Base-by-base conservation (phyloP, 2,797 vertebrate genomes). In the Acrossocheilus wenchowensis region DNA sequence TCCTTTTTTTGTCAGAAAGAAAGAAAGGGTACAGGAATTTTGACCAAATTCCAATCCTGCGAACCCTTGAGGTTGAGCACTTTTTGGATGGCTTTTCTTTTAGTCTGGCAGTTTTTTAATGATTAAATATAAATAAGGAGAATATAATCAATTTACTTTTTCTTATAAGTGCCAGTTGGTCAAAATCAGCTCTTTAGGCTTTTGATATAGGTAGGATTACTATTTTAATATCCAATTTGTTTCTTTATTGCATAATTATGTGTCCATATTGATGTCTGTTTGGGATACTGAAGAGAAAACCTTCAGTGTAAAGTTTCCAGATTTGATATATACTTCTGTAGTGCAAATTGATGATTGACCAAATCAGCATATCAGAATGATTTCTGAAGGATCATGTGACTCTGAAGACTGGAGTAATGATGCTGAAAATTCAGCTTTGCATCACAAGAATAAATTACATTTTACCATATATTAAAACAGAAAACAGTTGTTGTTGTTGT, bases 1-100 rank as follows among this genome's bases (percentile, higher is more conserved):
- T 30, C 30, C 54, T 21, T 79, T 30, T 30, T 57, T 77, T 66
- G 54, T 57, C 50, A 41, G 66, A 88, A 50, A 74, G 36, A 80
- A 60, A 48, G 74, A 57, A 82, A 34, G 45, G 10, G 39, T n/a
- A 68, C n/a, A 43, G 73, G 36, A 81, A 83, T 66, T 81, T 19
- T 6, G 48, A 73, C 36, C 1, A 1, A 73, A 71, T 48, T 84
- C 34, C 57, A 80, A 48, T 80, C 57, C 11, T 83, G 39, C 78
- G 21, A 71, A 45, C 78, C 34, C 62, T 81, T 34, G 82, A 78
- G 52, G 78, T 64, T 8, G 15, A 54, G 10, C 21, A 69, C 21
- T 85, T 85, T 68, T 80, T 23, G 43, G 36, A 39, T 57, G 30
- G 12, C 21, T 26, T 84, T 12, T 77, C 15, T 72, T 52, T 17